Percentiles rank a stretch among this genome's conserved stretches.
Conservation (phyloP, 2,888 invertebrate species). For the Andrena bicolor region DNA sequence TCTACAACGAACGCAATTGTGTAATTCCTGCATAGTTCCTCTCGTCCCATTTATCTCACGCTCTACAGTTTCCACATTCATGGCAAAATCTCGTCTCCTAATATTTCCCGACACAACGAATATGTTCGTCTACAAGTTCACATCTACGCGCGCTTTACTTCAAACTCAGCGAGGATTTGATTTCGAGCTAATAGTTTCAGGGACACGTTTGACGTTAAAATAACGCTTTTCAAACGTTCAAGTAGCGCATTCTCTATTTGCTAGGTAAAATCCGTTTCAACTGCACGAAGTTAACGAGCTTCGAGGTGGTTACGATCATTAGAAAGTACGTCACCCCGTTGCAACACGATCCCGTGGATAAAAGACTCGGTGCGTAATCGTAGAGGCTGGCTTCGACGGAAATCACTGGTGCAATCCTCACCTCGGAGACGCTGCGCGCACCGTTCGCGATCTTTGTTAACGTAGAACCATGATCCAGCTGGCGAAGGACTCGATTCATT, state of each 20-base stretch:
- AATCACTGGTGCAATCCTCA: slow-evolving; percentile 28
- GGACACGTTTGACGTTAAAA: not conserved
- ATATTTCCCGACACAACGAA: not conserved
- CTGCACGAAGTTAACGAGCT: slow-evolving; percentile 34
- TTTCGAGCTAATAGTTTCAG: not conserved
- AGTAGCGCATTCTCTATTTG: slow-evolving; percentile 17
- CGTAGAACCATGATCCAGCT: not conserved
- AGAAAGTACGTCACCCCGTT: slow-evolving; percentile 57
- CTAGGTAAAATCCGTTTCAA: slow-evolving; percentile 11
- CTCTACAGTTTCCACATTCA: not conserved
- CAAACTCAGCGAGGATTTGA: slow-evolving; percentile 1
- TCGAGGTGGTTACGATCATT: slow-evolving; percentile 34
- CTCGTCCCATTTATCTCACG: not conserved
- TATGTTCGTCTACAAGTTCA: not conserved
- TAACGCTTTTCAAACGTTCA: not conserved
- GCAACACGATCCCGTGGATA: slow-evolving; percentile 43
- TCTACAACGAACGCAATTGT: slow-evolving; percentile 29
- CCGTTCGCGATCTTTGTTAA: not conserved
- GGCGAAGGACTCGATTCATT: slow-evolving; percentile 49
- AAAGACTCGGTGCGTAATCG: slow-evolving; percentile 32
- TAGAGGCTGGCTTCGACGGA: not conserved
- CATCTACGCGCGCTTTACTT: not conserved
- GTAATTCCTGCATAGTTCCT: slow-evolving; percentile 38
- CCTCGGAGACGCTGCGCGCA: not conserved
- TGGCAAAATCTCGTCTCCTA: not conserved